Conservation (phyloP, 2,797 vertebrate species). For the Tadarida brasiliensis region DNA sequence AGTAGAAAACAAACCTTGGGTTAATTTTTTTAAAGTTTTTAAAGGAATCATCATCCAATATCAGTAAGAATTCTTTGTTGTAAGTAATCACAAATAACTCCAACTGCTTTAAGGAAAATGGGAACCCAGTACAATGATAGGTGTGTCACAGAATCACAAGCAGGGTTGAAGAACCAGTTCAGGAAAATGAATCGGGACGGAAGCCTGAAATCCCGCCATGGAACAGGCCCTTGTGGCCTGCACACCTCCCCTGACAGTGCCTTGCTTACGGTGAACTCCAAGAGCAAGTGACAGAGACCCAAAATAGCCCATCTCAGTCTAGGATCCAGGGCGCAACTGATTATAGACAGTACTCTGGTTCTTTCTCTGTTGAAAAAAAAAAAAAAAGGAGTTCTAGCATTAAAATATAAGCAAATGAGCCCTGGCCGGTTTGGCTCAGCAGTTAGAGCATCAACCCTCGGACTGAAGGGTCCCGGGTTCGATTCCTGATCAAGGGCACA, state of each 20-base stretch:
- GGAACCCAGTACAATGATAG: background rate
- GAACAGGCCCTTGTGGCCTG: no score
- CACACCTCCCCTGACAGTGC: no score
- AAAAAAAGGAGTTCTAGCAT: background rate
- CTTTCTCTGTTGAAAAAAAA: constrained; percentile 5
- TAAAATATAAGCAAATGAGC: background rate
- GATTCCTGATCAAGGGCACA: no score
- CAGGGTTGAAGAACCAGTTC: background rate
- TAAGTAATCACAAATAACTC: background rate
- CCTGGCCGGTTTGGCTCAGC: no score
- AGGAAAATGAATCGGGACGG: background rate
- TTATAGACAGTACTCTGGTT: background rate
- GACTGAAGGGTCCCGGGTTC: no score
- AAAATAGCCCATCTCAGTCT: background rate
- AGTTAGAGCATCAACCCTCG: no score
- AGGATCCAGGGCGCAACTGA: background rate
- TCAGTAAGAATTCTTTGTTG: background rate
- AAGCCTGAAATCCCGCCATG: background rate
- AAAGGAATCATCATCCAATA: background rate
- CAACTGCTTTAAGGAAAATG: background rate
- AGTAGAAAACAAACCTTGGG: background rate
- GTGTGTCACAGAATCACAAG: background rate
- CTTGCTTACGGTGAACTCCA: no score
- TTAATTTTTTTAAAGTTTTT: background rate
- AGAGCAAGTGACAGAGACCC: no score